Evolutionary conservation across 2,113 vertebrate genomes (phyloP).

Genomic region (Tympanuchus pallidicinctus): DNA sequence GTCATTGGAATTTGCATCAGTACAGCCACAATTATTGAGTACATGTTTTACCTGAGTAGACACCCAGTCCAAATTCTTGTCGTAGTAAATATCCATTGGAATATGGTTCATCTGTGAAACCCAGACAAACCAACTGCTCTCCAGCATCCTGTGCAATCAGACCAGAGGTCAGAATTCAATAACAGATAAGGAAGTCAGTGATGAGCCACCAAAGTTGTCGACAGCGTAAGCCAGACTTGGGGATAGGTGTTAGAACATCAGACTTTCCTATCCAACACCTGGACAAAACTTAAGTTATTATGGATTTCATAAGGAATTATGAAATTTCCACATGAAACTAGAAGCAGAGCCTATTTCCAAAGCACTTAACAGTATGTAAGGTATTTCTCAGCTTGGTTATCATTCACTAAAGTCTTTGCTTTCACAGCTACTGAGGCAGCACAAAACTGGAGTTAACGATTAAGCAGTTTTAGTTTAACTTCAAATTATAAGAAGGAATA

Average conservation of each 20-base stretch:
- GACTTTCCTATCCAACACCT: neutral
- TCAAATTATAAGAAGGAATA: neutral
- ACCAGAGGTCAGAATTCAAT: neutral
- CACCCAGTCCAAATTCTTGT: slow-evolving; percentile 82
- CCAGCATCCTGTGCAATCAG: slow-evolving; percentile 64
- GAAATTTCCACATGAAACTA: neutral
- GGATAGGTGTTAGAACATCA: neutral
- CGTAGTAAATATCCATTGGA: slow-evolving; percentile 78
- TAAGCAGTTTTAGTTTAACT: neutral
- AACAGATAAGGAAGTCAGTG: fast-evolving
- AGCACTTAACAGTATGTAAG: neutral
- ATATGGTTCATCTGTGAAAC: slow-evolving; percentile 78
- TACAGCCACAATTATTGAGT: neutral
- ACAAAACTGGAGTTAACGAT: neutral
- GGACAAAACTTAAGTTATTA: neutral
- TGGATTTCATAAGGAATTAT: neutral
- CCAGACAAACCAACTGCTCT: slow-evolving; percentile 81
- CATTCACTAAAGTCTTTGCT: neutral
- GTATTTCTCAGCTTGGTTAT: neutral
- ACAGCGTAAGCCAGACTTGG: neutral
- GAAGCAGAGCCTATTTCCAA: neutral
- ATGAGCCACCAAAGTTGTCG: neutral
- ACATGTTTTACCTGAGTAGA: slow-evolving; percentile 77
- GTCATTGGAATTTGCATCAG: neutral
- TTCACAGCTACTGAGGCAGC: neutral